These are phyloP conservation scores for Drosophila santomea DNA, from an alignment of 1,140 invertebrate genomes.

Conservation along the genomic window DNA sequence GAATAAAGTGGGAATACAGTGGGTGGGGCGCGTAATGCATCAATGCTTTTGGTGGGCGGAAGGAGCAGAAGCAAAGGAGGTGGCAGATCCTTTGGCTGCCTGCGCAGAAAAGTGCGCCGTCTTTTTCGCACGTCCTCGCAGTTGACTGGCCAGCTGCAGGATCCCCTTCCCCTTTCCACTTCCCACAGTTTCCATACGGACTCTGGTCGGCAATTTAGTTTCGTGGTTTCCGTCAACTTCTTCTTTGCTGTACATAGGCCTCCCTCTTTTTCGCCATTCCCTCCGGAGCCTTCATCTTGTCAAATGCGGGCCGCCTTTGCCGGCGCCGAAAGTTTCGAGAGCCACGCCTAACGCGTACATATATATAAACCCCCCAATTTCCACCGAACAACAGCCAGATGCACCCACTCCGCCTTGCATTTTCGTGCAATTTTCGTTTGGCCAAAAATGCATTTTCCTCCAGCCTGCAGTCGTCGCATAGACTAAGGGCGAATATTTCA, in stretches of 20 bases:
- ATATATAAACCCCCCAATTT: neutral
- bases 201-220: constrained; percentile 70
- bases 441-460: constrained; percentile 68
- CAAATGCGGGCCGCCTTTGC: constrained; percentile 54
- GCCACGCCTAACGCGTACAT: constrained; percentile 72
- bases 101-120: constrained; percentile 79
- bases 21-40: too few relatives aligned
- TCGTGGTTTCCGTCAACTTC: constrained; percentile 78
- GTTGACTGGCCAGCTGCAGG: constrained; percentile 47
- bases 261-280: neutral
- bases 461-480: constrained; percentile 24
- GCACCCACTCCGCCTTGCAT: constrained; percentile 49
- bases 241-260: constrained; percentile 67
- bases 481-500: constrained; percentile 68
- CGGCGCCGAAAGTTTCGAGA: constrained; percentile 54
- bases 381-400: neutral
- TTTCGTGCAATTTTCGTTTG: constrained; percentile 70
- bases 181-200: too few relatives aligned
- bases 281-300: constrained; percentile 54
- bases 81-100: constrained; percentile 51
- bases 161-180: neutral
- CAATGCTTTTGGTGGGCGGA: too few relatives aligned
- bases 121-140: constrained; percentile 74
- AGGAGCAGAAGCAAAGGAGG: neutral
- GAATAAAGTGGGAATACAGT: too few relatives aligned